These are phyloP conservation scores for Ptychadena robeensis DNA, from an alignment of 2,797 vertebrate species.

Conservation along the genomic window DNA sequence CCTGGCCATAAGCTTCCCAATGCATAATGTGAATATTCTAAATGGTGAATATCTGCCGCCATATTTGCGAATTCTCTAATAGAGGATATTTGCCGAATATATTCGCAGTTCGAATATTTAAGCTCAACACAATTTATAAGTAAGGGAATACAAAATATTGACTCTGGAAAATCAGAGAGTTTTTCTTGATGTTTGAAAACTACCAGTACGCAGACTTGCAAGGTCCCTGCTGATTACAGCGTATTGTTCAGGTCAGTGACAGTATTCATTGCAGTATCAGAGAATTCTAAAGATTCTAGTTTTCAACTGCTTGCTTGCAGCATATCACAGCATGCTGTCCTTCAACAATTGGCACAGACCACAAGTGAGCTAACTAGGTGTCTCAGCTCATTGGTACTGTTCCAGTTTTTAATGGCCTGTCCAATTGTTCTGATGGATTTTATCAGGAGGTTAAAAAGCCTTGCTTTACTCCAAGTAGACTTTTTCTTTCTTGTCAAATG, in stretches of 20 bases:
- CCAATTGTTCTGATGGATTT: conserved; percentile 63
- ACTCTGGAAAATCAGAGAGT: not conserved
- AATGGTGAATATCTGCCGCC: too few relatives aligned
- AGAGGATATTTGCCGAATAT: too few relatives aligned
- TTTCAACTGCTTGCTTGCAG: conserved; percentile 17
- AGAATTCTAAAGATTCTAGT: not conserved
- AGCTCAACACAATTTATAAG: too few relatives aligned
- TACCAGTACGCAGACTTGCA: conserved; percentile 3
- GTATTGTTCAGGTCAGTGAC: conserved; percentile 11
- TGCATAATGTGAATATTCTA: too few relatives aligned
- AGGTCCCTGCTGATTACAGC: conserved; percentile 10
- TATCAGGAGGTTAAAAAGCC: conserved; percentile 60
- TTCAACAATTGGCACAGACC: conserved; percentile 58
- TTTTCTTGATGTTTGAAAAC: conserved; percentile 20
- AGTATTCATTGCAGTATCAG: conserved; percentile 6
- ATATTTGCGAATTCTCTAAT: too few relatives aligned
- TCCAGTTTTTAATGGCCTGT: conserved; percentile 61
- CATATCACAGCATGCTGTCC: conserved; percentile 45
- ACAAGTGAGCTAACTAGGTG: conserved; percentile 60
- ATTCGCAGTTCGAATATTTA: too few relatives aligned
- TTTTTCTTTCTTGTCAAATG: conserved; percentile 55
- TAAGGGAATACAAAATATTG: not conserved
- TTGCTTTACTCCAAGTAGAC: conserved; percentile 56
- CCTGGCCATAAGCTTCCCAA: too few relatives aligned
- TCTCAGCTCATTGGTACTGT: conserved; percentile 44